Base-by-base conservation (phyloP, 1,140 invertebrate species). In the Diorhabda sublineata region DNA sequence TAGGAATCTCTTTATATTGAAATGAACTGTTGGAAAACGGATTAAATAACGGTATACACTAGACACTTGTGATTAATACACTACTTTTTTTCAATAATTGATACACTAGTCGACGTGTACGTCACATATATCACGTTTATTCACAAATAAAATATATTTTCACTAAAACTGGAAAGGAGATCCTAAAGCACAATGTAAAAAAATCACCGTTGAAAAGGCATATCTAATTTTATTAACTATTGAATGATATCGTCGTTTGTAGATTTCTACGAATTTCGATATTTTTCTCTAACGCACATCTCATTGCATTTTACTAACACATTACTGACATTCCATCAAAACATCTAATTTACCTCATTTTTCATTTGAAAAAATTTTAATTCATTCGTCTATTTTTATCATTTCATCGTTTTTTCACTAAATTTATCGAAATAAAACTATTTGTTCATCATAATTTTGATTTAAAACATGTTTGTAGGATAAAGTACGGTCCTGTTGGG, bases 31-130 rank as follows among this genome's bases (percentile, higher is more conserved):
- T 26, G 26, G 26, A 26, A 26, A 26, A 26, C 1, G 26, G 26
- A 26, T 26, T 26, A 26, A 26, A 52, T 9, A 52, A 52, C 6
- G 47, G 47, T 9, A 52, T 52, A 52, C 47, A 52, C 47, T 52
- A 26, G n/a, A 52, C 47, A 52, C 47, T 60, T 67, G 65, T 67
- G 65, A 67, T 67, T 67, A 67, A 67, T 60, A 67, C 65, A 67
- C 65, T 45, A 42, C n/a, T 8, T 52, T n/a, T 52, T 4, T 52
- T 6, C 47, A 52, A 52, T n/a, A 52, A 8, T 52, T 52, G 47
- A 8, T n/a, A 52, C 6, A 52, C 26, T 26, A 26, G 26, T 26
- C 26, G 26, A 26, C 26, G 26, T 26, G 26, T 26, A 26, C 26
- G 26, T 26, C 26, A 26, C 26, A 26, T 26, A 26, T 26, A 26